These are phyloP conservation scores for Xyrauchen texanus DNA, from an alignment of 2,113 vertebrate genomes.

Conservation along the genomic window DNA sequence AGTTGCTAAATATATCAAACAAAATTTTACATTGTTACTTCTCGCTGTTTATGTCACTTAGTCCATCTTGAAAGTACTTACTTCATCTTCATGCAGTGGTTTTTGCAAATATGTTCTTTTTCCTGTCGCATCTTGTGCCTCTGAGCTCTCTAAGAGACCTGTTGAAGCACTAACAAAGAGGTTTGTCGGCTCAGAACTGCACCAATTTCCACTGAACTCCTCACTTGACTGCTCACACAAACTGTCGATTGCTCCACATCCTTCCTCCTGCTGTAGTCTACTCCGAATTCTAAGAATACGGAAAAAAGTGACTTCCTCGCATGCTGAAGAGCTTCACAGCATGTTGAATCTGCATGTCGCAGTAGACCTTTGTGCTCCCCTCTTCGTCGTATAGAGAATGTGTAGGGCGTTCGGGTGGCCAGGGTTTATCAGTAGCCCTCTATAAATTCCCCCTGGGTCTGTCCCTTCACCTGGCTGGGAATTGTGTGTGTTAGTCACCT, in stretches of 20 bases:
- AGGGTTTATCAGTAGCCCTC: conserved; percentile 40
- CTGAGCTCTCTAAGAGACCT: not conserved
- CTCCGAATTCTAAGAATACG: conserved; percentile 62
- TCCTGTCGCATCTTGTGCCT: not conserved
- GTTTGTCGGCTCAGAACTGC: not conserved
- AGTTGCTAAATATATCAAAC: not conserved
- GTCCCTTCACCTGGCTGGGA: conserved; percentile 63
- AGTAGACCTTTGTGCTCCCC: conserved; percentile 21
- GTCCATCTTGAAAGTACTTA: conserved; percentile 27
- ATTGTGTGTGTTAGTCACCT: conserved; percentile 59
- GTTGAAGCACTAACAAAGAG: conserved; percentile 29
- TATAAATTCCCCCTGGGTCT: conserved; percentile 62
- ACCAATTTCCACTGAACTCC: conserved; percentile 53
- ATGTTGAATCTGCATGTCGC: not conserved
- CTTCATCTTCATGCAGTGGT: conserved; percentile 15
- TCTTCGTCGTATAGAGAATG: conserved; percentile 14
- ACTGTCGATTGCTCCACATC: conserved; percentile 58
- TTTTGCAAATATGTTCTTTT: not conserved
- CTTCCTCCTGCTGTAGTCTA: conserved; percentile 57
- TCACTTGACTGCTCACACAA: conserved; percentile 35
- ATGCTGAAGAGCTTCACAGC: conserved; percentile 9
- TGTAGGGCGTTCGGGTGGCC: conserved; percentile 9
- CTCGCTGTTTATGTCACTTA: not conserved
- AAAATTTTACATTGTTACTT: not conserved
- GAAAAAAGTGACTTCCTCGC: conserved; percentile 59